These are phyloP conservation scores for Eilema caniola DNA, from an alignment of 2,888 invertebrate species.

Conservation along the genomic window DNA sequence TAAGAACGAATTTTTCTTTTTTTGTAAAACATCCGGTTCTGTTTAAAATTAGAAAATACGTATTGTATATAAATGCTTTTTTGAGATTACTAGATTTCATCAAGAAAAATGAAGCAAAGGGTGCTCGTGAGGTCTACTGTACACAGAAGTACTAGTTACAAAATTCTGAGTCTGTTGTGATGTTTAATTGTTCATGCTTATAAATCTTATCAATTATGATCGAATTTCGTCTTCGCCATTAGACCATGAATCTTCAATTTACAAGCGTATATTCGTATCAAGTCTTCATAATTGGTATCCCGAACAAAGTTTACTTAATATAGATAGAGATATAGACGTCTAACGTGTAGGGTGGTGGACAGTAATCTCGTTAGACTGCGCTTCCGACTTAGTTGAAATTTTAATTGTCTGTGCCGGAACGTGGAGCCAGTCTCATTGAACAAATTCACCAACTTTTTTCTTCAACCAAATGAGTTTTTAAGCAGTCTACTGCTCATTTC, in stretches of 20 bases:
- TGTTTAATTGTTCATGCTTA: not conserved
- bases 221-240: not conserved
- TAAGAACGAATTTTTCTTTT: too few relatives aligned
- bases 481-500: not conserved
- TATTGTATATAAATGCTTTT: too few relatives aligned
- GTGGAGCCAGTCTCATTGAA: not conserved
- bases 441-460: slow-evolving; percentile 8
- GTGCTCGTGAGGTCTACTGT: too few relatives aligned
- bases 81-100: too few relatives aligned
- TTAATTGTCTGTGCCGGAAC: slow-evolving; percentile 28
- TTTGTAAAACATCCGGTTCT: too few relatives aligned
- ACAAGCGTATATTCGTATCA: not conserved
- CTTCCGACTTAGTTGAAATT: slow-evolving; percentile 29
- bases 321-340: slow-evolving; percentile 10
- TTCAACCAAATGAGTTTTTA: slow-evolving; percentile 17
- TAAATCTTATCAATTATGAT: not conserved
- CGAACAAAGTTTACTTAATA: slow-evolving; percentile 17
- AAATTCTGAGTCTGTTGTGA: too few relatives aligned
- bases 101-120: too few relatives aligned
- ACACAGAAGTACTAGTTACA: too few relatives aligned
- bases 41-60: too few relatives aligned
- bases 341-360: slow-evolving; percentile 2
- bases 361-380: slow-evolving; percentile 29
- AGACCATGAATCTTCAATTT: not conserved
- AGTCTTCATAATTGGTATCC: slow-evolving; percentile 1